Evolutionary conservation across 2,888 invertebrate species (phyloP), one percentile per base, ranked within the genome.

Genomic region (Teleiodes luculella): DNA sequence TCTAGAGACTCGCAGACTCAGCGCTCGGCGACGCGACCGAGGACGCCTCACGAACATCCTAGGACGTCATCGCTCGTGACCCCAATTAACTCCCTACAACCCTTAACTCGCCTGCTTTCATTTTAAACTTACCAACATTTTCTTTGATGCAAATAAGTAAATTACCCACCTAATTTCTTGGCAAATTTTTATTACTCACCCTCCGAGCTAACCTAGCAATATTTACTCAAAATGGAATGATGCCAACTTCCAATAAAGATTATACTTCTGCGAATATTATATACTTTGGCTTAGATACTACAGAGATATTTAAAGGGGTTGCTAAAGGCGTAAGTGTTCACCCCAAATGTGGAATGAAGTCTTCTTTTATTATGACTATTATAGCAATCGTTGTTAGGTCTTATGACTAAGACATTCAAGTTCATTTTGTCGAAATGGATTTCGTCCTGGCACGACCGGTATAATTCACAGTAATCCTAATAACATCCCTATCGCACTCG

Each of bases 161-260:
- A 14, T 20, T 20, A 47, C 30, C 24, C 54, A 41, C 39, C 39
- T 57, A 56, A 57, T 67, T 66, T 65, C 71, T 72, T 77, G 75
- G 74, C 72, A 70, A 64, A 69, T 70, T 74, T 68, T 75, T 79
- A 70, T 76, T 74, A 72, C 67, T 65, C 64, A 66, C 64, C 35
- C 64, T 67, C 64, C 68, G 66, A 69, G 70, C 67, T 67, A 67
- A 72, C 68, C 65, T 66, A 65, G 66, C 69, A 68, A 70, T 73
- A 73, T 77, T 78, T 75, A 74, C 71, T 72, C 70, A 65, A 66
- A 68, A 72, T 81, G 80, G 80, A 82, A 67, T 67, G 62, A 66
- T 76, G 82, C 83, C 80, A 82, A 82, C 60, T 72, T 70, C 74
- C 68, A 72, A 72, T 76, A 74, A 72, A 68, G 71, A 70, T 62